Evolutionary conservation across 2,113 vertebrate species (phyloP), one percentile per base, ranked within the genome.

Genomic region (Cololabis saira): DNA sequence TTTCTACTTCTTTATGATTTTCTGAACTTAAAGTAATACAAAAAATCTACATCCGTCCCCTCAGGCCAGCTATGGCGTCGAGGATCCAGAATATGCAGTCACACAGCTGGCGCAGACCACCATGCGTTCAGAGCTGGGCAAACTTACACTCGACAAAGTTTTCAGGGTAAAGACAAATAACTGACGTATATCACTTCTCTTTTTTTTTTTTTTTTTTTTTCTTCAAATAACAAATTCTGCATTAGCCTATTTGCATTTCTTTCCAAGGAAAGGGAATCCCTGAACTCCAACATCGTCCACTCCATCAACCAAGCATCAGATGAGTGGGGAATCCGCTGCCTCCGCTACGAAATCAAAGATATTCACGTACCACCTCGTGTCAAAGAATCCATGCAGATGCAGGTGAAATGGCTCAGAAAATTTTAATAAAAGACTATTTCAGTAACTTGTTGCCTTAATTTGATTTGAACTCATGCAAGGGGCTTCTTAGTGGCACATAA

Each of bases 331-430:
- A 99, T 98, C 78, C 95, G 94, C 10, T 99, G 97, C 76, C 93
- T 99, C 15, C 94, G 97, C 16, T 99, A 99, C 0, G 97, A 99
- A 88, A 99, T 99, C 87, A 99, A 99, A 87, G 96, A 99, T 77
- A 99, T 99, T 57, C 95, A 98, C 0, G 96, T 99, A n/a, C 97
- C 97, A 0, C 96, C 96, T 0, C 94, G 95, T 0, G 96, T 99
- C 68, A 97, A 97, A 79, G 97, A 99, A 27, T 98, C 97, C 61
- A 99, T 99, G 97, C 97, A 99, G 89, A 98, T 98, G 96, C 97
- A 98, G 95, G 97, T 98, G 76, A 17, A 33, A 2, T 24, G n/a
- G 27, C 8, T 67, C 30, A 27, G 13, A 8, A 54, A 45, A 7
- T 0, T 4, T 19, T 1, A n/a, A n/a, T n/a, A n/a, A n/a, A n/a